Evolutionary conservation across 1,140 invertebrate species (phyloP).

Genomic region (Neodiprion pinetum): DNA sequence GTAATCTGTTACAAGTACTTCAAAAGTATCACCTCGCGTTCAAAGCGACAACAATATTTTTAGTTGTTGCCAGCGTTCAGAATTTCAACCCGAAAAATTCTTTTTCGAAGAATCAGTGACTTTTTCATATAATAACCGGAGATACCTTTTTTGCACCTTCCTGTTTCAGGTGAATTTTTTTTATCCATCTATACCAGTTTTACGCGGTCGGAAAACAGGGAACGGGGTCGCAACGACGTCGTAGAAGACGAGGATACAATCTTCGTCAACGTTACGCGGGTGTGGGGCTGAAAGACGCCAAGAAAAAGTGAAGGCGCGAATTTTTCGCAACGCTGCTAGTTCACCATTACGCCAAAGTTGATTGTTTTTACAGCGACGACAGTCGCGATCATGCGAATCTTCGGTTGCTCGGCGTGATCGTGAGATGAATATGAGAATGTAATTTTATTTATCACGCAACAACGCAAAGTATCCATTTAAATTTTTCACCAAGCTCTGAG

Average conservation of each 20-base stretch:
- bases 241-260: constrained; percentile 99
- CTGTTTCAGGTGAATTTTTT: neutral
- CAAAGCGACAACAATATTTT: neutral
- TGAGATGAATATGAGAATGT: no score
- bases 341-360: constrained; percentile 54
- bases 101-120: no score
- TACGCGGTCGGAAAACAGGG: constrained; percentile 95
- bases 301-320: constrained; percentile 80
- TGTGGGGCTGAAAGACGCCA: constrained; percentile 89
- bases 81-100: no score
- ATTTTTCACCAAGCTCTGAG: neutral
- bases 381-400: neutral
- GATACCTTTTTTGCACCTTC: no score
- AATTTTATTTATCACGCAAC: neutral
- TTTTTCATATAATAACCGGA: no score
- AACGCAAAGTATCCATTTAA: neutral
- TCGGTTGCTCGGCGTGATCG: no score
- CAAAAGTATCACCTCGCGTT: neutral
- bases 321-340: constrained; percentile 46
- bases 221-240: constrained; percentile 95
- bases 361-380: constrained; percentile 32
- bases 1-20: neutral
- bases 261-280: constrained; percentile 99
- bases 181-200: neutral
- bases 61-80: no score